Percentiles rank a stretch among this genome's conserved stretches.
phyloP scores from a whole-genome alignment of 1,140 invertebrate species.

The Nilaparvata lugens region DNA sequence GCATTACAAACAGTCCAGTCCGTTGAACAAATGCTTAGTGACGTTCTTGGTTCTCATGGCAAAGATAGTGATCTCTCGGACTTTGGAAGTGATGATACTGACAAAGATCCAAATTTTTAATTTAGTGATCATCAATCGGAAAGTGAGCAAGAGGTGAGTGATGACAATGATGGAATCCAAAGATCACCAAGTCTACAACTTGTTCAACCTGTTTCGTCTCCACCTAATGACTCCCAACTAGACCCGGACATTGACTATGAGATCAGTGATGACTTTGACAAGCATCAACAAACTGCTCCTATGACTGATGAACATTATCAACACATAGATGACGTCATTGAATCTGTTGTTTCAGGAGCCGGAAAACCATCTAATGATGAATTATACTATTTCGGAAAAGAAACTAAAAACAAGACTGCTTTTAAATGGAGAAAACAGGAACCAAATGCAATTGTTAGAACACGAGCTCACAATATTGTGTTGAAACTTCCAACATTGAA shows the following conservation, averaged over 20 bases:
- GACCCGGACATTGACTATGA: background rate
- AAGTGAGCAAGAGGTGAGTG: background rate
- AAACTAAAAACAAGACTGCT: background rate
- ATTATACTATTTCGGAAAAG: background rate
- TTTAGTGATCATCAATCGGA: conserved; percentile 4
- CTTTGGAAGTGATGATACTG: conserved; percentile 2
- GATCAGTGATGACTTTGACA: background rate
- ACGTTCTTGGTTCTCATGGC: background rate
- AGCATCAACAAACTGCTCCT: background rate
- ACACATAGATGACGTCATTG: background rate
- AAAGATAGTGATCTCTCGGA: background rate
- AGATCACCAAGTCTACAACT: background rate
- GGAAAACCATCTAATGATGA: too few species aligned
- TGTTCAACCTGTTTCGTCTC: too few species aligned
- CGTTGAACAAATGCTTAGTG: background rate
- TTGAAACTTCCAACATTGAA: background rate
- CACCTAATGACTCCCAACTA: too few species aligned
- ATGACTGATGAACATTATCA: background rate
- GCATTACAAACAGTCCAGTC: conserved; percentile 2
- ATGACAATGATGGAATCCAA: background rate
- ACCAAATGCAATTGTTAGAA: background rate
- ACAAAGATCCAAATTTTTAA: too few species aligned
- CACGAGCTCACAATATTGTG: conserved; percentile 3
- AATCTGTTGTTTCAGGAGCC: too few species aligned
- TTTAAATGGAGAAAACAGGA: conserved; percentile 5